Evolutionary conservation across 2,113 vertebrate species (phyloP).

Genomic region (Eolophus roseicapilla): DNA sequence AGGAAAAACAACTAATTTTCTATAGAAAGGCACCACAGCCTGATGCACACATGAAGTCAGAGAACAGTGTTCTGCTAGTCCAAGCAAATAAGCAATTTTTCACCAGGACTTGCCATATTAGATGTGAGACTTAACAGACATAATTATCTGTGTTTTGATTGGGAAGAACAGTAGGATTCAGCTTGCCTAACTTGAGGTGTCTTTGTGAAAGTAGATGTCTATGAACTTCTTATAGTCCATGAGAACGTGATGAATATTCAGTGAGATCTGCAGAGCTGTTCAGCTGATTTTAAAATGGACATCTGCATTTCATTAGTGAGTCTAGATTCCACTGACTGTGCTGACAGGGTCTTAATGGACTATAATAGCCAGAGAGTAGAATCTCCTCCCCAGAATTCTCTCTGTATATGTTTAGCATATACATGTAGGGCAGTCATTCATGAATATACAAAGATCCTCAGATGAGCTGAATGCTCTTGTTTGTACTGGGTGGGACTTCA

Average conservation of each 20-base stretch:
- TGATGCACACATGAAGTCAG: background rate
- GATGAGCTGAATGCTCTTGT: background rate
- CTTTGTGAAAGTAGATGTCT: background rate
- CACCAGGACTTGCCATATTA: background rate
- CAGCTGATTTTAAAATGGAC: background rate
- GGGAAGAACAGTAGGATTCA: background rate
- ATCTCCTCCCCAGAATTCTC: background rate
- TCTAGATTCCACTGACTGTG: background rate
- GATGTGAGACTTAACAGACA: background rate
- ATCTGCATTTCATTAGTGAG: background rate
- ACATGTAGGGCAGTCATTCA: fast-evolving
- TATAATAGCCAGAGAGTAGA: background rate
- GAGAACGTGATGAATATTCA: background rate
- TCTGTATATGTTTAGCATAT: background rate
- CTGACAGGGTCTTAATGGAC: background rate
- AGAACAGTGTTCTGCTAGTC: background rate
- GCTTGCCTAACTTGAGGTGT: background rate
- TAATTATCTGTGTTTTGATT: background rate
- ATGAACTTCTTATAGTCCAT: background rate
- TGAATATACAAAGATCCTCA: background rate
- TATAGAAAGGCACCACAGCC: background rate
- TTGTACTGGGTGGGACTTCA: background rate
- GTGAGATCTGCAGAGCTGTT: background rate
- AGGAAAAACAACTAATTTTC: background rate
- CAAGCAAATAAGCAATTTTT: background rate